Evolutionary conservation across 1,140 invertebrate species (phyloP), one percentile per base, ranked within the genome.

Genomic region (Drosophila virilis): DNA sequence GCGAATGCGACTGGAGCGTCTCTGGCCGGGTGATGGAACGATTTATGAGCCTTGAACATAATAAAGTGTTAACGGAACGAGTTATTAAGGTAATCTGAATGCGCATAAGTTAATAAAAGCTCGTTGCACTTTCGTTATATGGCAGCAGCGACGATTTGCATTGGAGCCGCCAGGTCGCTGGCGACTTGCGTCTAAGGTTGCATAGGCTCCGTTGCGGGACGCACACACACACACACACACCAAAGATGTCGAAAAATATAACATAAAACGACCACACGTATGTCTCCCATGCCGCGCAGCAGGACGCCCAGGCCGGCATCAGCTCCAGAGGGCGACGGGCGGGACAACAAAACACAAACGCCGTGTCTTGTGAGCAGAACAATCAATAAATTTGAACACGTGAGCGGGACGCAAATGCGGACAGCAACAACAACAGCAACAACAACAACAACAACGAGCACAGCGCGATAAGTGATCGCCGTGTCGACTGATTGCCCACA

Each of bases 1-100:
- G 58, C 37, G 46, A 37, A 50, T 54, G 69, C n/a, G n/a, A n/a
- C n/a, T n/a, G n/a, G n/a, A n/a, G n/a, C 60, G 78, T 75, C 67
- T 71, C 22, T 8, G 40, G 15, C 13, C 15, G 77, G 84, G 84
- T 88, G 84, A 89, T 89, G 84, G 84, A 84, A 89, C 84, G 84
- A 91, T 91, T 91, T 91, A 91, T 91, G 85, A 82, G 78, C 90
- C 70, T 76, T 69, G 78, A 85, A 78, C 82, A 88, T 91, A 90
- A 91, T 91, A 91, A 91, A 91, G 90, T 91, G 90, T 91, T 91
- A 91, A 91, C 90, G 86, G 86, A 91, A 91, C 90, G 90, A 88
- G 90, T 90, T 90, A 90, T 91, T 91, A 89, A 91, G 88, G 86
- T 89, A 89, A 83, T 90, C 74, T 89, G 77, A 89, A 90, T 89